Conservation (phyloP, 1,140 invertebrate genomes). For the Trichogramma pretiosum region DNA sequence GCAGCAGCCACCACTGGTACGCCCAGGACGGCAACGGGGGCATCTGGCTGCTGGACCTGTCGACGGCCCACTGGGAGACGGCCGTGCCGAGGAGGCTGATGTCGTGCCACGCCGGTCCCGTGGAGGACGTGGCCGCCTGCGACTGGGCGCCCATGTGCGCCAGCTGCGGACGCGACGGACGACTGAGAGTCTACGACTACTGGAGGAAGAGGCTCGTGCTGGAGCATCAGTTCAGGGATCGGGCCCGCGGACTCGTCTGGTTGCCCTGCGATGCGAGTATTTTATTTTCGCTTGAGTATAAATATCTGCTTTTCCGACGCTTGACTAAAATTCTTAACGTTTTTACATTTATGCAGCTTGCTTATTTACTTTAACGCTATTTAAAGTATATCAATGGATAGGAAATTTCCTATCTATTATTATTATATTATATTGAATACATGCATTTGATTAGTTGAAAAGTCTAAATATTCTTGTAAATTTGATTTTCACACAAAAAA, state of each 20-base stretch:
- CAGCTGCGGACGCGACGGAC: constrained; percentile 60
- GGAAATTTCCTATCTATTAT: too few relatives aligned
- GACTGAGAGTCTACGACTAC: constrained; percentile 65
- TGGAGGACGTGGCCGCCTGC: constrained; percentile 57
- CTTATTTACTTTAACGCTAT: background rate
- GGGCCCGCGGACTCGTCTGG: constrained; percentile 63
- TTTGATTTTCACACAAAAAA: too few relatives aligned
- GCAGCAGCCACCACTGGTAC: constrained; percentile 57
- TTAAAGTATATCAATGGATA: too few relatives aligned
- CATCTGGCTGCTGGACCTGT: constrained; percentile 70
- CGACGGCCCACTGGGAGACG: constrained; percentile 50
- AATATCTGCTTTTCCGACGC: background rate
- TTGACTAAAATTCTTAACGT: too few relatives aligned
- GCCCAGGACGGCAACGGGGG: constrained; percentile 75
- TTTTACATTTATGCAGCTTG: background rate
- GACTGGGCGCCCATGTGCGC: constrained; percentile 58
- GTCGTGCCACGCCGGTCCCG: constrained; percentile 64
- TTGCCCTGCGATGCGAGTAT: constrained; percentile 55
- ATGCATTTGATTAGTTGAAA: too few relatives aligned
- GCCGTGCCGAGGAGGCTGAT: constrained; percentile 53
- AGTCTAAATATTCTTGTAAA: too few relatives aligned
- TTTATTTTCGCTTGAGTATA: background rate
- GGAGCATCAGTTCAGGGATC: constrained; percentile 52
- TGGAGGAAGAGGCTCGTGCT: constrained; percentile 49
- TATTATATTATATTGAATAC: too few relatives aligned